Evolutionary conservation across 2,797 vertebrate genomes (phyloP), one percentile per base, ranked within the genome.

Genomic region (Helostoma temminkii): DNA sequence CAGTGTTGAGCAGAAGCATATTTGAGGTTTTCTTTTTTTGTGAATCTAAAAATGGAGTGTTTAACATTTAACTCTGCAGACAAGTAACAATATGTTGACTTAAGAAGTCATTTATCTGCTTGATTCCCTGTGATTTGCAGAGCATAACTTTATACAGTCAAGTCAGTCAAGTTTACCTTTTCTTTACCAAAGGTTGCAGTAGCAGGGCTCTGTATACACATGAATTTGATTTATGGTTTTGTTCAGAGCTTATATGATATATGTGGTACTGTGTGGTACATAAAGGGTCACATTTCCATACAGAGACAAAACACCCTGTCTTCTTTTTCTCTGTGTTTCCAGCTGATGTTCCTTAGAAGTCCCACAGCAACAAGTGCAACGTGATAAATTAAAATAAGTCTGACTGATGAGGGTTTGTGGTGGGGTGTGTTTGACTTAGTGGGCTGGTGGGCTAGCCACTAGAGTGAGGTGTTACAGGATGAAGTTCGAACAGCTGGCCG

Each of bases 401-500:
- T 70, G 80, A 80, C 66, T 62, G 82, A 74, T 77, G 76, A 80
- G 73, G 69, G 41, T 80, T 50, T 46, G 57, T 19, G 56, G 43
- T 57, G 21, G 76, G 77, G 48, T 39, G 79, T 78, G 83, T 79
- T 82, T 85, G 67, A 65, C 66, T 66, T 57, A 63, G 62, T 52
- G 60, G 65, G 71, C 48, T 28, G 60, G 55, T 67, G 32, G 32
- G 32, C 32, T 74, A 69, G 76, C 69, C 76, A 61, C 73, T 26
- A 57, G 54, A 64, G 72, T 16, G 72, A 84, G 81, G 73, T 66
- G 83, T 75, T 72, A 28, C 66, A 36, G 55, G 66, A 76, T 9
- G 49, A 34, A 39, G 47, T 36, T 76, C 76, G 39, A 43, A 66
- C 90, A 89, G 84, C 81, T 90, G 87, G 78, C 24, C 10, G 19